Percentiles rank a stretch among this genome's conserved stretches.
phyloP scores from a whole-genome alignment of 2,113 vertebrate genomes.

The Gobius niger region DNA sequence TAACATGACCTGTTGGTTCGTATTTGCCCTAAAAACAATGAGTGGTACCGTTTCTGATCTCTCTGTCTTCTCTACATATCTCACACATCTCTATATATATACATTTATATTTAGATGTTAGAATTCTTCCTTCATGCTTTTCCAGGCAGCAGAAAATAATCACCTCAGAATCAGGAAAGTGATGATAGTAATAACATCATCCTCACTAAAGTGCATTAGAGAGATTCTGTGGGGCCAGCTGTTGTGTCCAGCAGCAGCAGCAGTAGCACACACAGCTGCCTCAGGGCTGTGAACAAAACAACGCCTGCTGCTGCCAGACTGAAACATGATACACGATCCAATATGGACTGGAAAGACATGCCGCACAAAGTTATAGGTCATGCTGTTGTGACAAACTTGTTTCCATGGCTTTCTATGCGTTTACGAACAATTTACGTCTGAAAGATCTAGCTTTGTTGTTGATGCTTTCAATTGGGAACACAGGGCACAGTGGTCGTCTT shows the following conservation, averaged over 20 bases:
- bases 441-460: too few species aligned
- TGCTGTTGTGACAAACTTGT: background rate
- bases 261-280: slow-evolving; percentile 1
- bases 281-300: background rate
- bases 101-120: background rate
- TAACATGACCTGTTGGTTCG: background rate
- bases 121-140: slow-evolving; percentile 9
- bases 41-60: too few species aligned
- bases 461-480: too few species aligned
- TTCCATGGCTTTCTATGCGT: background rate
- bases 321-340: slow-evolving; percentile 1
- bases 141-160: background rate
- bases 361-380: background rate
- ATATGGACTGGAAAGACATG: slow-evolving; percentile 2
- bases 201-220: slow-evolving; percentile 6
- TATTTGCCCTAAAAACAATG: background rate
- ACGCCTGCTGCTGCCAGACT: background rate
- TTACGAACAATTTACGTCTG: too few species aligned
- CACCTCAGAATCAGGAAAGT: background rate
- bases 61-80: too few species aligned
- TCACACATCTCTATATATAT: too few species aligned
- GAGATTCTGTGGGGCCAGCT: slow-evolving; percentile 2
- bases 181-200: slow-evolving; percentile 2
- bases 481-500: too few species aligned
- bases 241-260: background rate